Evolutionary conservation across 92 coral and sea anemone species (phyloP).

Genomic region (Zoanthus gigantus): DNA sequence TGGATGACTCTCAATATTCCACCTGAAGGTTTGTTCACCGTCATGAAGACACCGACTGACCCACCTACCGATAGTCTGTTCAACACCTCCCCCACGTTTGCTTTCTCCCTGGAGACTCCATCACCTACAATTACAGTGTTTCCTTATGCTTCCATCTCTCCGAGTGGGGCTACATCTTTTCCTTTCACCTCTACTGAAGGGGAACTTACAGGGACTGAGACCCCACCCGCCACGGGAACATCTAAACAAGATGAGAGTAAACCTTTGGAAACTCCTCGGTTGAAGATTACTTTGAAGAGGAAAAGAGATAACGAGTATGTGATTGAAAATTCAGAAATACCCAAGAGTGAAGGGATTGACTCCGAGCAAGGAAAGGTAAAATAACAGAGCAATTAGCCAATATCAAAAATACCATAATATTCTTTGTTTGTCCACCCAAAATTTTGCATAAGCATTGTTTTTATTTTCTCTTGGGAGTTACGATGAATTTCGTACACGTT

Average conservation of each 20-base stretch:
- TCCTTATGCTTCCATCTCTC: constrained; percentile 86
- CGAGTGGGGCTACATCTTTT: constrained; percentile 64
- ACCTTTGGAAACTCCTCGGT: constrained; percentile 80
- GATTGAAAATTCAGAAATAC: constrained; percentile 82
- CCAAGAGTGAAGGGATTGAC: constrained; percentile 62
- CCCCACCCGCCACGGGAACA: constrained; percentile 28
- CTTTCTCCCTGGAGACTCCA: constrained; percentile 84
- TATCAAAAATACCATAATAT: too few species aligned
- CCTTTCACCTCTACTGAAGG: constrained; percentile 68
- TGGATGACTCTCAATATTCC: constrained; percentile 81
- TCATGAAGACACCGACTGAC: constrained; percentile 85
- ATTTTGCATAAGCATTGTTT: too few species aligned
- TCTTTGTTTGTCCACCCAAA: too few species aligned
- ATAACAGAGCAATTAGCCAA: too few species aligned
- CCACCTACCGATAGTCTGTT: constrained; percentile 77
- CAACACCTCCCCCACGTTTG: constrained; percentile 77
- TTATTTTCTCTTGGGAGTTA: too few species aligned
- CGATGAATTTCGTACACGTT: too few species aligned
- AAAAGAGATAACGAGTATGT: constrained; percentile 95
- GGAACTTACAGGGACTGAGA: constrained; percentile 56
- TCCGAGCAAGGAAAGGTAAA: constrained; percentile 30
- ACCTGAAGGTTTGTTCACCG: constrained; percentile 73
- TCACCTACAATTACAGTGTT: constrained; percentile 91
- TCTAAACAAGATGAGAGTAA: constrained; percentile 71
- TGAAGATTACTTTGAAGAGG: constrained; percentile 84